phyloP scores from a whole-genome alignment of 2,797 vertebrate species.

The Glossophaga mutica region DNA sequence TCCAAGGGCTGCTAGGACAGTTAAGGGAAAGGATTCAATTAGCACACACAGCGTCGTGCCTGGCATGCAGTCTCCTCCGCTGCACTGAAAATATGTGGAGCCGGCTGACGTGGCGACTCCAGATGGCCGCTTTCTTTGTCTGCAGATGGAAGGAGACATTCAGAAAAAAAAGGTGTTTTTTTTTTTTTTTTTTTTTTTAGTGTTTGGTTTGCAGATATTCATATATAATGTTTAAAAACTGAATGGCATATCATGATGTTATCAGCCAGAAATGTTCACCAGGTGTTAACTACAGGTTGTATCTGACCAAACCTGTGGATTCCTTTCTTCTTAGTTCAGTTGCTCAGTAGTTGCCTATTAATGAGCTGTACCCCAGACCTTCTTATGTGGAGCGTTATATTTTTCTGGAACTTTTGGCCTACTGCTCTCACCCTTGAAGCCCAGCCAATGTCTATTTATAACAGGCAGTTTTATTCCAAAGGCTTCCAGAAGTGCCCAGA shows the following conservation, averaged over 20 bases:
- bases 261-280: background rate
- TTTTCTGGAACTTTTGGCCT: constrained; percentile 54
- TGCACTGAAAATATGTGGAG: background rate
- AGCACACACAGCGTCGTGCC: accelerated
- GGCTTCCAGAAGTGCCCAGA: constrained; percentile 24
- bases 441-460: constrained; percentile 66
- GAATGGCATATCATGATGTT: background rate
- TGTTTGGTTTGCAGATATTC: background rate
- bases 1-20: background rate
- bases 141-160: constrained; percentile 5
- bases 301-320: background rate
- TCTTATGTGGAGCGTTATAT: constrained; percentile 48
- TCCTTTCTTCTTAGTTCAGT: constrained; percentile 39
- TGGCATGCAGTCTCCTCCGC: background rate
- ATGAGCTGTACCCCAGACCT: background rate
- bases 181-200: background rate
- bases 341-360: background rate
- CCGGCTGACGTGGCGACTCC: background rate
- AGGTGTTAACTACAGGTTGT: background rate
- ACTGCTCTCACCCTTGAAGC: constrained; percentile 36
- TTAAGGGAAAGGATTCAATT: background rate
- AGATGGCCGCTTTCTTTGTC: constrained; percentile 37
- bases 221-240: constrained; percentile 2
- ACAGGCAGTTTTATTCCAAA: constrained; percentile 62
- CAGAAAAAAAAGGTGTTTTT: background rate